Conservation (phyloP, 2,888 invertebrate genomes). For the Cerastis leucographa region DNA sequence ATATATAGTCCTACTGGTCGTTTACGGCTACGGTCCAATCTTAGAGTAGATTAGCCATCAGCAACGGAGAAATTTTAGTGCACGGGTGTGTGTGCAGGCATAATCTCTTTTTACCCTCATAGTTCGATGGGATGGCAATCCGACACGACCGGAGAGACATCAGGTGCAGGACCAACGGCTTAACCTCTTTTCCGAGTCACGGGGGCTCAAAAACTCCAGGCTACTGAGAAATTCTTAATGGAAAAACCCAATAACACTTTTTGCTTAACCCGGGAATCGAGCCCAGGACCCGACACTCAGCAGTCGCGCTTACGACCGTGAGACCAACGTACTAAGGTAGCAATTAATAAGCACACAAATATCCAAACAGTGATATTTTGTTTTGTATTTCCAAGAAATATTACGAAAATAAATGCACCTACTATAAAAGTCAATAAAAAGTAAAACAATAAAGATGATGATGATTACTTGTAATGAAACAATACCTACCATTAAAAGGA, state of each 20-base stretch:
- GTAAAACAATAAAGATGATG: conserved; percentile 7
- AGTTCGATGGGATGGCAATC: neutral
- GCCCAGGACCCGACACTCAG: neutral
- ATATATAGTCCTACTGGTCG: no score
- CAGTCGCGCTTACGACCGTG: neutral
- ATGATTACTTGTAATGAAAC: neutral
- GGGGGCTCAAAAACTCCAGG: neutral
- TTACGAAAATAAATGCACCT: neutral
- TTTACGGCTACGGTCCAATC: neutral
- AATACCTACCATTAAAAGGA: conserved; percentile 37
- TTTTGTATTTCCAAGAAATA: no score
- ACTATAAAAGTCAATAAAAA: conserved; percentile 2
- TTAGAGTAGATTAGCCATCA: neutral
- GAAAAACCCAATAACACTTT: neutral
- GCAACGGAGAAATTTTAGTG: neutral
- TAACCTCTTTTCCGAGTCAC: neutral
- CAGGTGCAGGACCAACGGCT: neutral
- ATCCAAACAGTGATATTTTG: neutral
- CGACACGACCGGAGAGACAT: neutral
- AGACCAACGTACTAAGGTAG: neutral
- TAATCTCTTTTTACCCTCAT: neutral
- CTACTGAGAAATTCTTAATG: neutral
- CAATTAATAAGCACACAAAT: neutral
- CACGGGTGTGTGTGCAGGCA: neutral
- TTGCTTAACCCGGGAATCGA: neutral